Base-by-base conservation (phyloP, 2,888 invertebrate species). In the Vesta saturnalis region DNA sequence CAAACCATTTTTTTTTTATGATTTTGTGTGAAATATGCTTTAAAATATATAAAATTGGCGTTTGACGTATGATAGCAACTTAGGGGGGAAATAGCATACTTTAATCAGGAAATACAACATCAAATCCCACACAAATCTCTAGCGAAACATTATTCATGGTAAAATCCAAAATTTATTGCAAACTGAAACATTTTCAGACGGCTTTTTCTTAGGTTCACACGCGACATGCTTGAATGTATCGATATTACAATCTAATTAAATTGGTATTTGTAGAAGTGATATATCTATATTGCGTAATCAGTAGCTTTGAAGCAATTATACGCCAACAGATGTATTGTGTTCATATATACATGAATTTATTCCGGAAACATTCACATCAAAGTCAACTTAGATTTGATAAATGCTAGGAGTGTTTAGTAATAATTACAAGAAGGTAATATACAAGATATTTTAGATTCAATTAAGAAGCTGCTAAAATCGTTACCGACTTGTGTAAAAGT, bases 191-290 rank as follows among this genome's bases (percentile, higher is more conserved):
- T 6, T 23, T 23, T 23, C 23, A 23, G 8, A 23, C 3, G 23
- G 4, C 8, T 8, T n/a, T 39, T 39, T 39, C 8, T n/a, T 39
- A 39, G 8, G 2, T 39, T 6, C 12, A n/a, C 39, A n/a, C n/a
- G n/a, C n/a, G 39, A 39, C 39, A 39, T 8, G n/a, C 39, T 4
- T n/a, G n/a, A 1, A 39, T 39, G 8, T 39, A n/a, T 39, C n/a
- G 39, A 39, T 39, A n/a, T 39, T 39, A 39, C 39, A n/a, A n/a
- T 39, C n/a, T 39, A 39, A 39, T 39, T 39, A 39, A 39, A 39
- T 39, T n/a, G 39, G n/a, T n/a, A 39, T 2, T 39, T 39, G n/a
- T 39, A 39, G 39, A 39, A 6, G 2, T 1, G 39, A 39, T 39
- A 1, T 8, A 39, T 39, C 39, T n/a, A 39, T 23, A 39, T 39